Evolutionary conservation across 2,113 vertebrate species (phyloP), one percentile per base, ranked within the genome.

Genomic region (Burhinus bistriatus): DNA sequence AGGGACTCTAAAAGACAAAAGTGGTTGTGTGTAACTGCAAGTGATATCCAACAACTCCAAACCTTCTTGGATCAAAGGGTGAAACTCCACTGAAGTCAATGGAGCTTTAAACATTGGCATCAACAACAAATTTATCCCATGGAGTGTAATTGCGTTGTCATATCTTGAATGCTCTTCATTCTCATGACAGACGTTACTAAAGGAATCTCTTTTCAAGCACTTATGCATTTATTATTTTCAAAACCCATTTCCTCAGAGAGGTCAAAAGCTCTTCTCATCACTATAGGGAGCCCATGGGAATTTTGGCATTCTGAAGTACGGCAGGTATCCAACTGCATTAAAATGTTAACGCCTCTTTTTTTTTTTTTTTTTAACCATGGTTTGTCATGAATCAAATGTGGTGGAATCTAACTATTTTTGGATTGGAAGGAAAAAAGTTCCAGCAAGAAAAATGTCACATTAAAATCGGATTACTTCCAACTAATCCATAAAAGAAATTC

Each of bases 11-110:
- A 91, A 89, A 83, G 15, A 51, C 9, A 57, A 57, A 80, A 78
- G 44, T 7, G 14, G 5, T 49, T 92, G 27, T 84, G 23, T 84
- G 17, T 77, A 71, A 83, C 52, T 68, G 20, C 40, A 87, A 36
- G 11, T 68, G 55, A 64, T 49, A 77, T 2, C 68, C 9, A 68
- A 12, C 11, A 73, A 81, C 12, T 57, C 20, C 47, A 90, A 51
- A 64, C 8, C 34, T 81, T 86, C 26, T 90, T 62, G 45, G 34
- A n/a, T 86, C 75, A 84, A 96, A 57, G 47, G 81, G 76, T 95
- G 82, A 96, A 96, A 95, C 93, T 96, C 94, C 93, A 96, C 94
- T 96, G 94, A 97, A 97, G 89, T 97, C 91, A 95, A 97, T 97
- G 96, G 95, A 94, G 91, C 89, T 91, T 89, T 92, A 81, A 86